Evolutionary conservation across 2,797 vertebrate genomes (phyloP).

Genomic region (Lemur catta): DNA sequence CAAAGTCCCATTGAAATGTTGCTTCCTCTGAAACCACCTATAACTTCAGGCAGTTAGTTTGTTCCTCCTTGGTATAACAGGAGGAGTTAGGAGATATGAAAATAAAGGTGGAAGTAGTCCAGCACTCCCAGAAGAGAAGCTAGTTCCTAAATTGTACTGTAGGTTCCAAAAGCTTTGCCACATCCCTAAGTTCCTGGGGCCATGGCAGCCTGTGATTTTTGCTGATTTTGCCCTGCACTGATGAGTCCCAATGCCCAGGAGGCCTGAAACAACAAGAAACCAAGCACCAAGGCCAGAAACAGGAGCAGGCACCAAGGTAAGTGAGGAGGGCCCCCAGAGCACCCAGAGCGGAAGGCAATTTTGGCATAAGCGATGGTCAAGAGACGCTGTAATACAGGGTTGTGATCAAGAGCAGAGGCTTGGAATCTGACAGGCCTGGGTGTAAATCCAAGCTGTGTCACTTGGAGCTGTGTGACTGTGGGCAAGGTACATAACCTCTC

Average conservation of each 20-base stretch:
- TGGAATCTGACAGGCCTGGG: background rate
- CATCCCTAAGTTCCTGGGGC: background rate
- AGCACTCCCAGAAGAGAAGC: background rate
- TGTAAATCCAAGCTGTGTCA: background rate
- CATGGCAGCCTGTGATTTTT: background rate
- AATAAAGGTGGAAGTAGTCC: background rate
- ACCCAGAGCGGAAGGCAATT: background rate
- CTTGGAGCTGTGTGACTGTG: background rate
- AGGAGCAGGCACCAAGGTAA: background rate
- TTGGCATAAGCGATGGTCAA: background rate
- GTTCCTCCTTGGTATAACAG: background rate
- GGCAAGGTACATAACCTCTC: background rate
- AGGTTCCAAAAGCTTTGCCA: background rate
- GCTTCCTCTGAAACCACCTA: background rate
- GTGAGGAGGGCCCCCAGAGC: background rate
- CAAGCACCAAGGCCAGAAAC: background rate
- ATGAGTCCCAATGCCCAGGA: background rate
- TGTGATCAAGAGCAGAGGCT: background rate
- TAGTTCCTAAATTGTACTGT: background rate
- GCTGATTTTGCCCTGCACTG: background rate
- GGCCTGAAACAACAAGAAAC: background rate
- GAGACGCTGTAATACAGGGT: background rate
- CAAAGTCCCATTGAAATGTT: background rate
- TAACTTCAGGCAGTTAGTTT: background rate
- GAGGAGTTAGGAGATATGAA: background rate